Evolutionary conservation across 2,113 vertebrate species (phyloP), one percentile per base, ranked within the genome.

Genomic region (Semnornis frantzii): DNA sequence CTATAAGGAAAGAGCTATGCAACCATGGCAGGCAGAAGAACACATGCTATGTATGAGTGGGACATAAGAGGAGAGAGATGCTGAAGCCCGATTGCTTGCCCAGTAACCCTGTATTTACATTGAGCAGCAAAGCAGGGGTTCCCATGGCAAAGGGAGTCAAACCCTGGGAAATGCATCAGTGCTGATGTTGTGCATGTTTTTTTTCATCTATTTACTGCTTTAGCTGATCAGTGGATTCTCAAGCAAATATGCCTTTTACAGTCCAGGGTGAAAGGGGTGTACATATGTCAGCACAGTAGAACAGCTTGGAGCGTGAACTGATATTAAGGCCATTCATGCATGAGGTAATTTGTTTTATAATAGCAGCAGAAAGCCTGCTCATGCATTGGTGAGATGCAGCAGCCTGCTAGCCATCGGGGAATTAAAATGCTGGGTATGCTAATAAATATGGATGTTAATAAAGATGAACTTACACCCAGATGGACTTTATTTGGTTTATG

Each of bases 261-360:
- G 73, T 12, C 37, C 68, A 30, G 87, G 65, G 60, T 48, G 84
- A 57, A 25, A 1, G 0, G 52, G 50, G 82, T 70, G 84, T 58
- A 83, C 92, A 87, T 95, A 87, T 96, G 89, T 94, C 94, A 83
- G 91, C 69, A 23, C 82, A 86, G 93, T 3, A 75, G 94, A 94
- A 83, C 93, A 91, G 96, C 95, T 97, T 94, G 91, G 93, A 96
- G 85, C 73, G 3, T 72, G 85, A 91, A 54, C 87, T 93, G 94
- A 93, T 93, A 85, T 82, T 89, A 87, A 92, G 79, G 72, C 82
- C n/a, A 15, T 44, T 92, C 93, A 88, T 65, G 94, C 95, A 69
- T 94, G 91, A 90, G 70, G 62, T 94, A 75, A 92, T 94, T 92
- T 94, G 93, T 64, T 97, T 93, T 69, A 78, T 95, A 90, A 94